These are phyloP conservation scores for Poecilia gillii DNA, from an alignment of 2,797 vertebrate genomes.

Conservation along the genomic window DNA sequence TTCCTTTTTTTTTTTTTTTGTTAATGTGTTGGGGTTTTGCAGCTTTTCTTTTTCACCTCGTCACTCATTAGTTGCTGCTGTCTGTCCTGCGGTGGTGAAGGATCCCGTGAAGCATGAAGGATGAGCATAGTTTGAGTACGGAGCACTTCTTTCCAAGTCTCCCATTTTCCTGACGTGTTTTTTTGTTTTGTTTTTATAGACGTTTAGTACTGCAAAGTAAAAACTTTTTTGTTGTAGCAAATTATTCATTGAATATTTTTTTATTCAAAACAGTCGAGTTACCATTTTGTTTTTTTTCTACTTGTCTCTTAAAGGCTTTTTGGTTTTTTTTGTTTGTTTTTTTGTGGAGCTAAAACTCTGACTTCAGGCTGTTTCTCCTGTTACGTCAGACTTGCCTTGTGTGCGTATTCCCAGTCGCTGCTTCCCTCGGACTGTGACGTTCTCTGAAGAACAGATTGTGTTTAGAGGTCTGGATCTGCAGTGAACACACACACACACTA, in stretches of 20 bases:
- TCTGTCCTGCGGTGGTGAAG: conserved; percentile 37
- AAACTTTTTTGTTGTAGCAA: conserved; percentile 16
- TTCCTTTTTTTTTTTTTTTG: conserved; percentile 74
- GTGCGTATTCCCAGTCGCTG: conserved; percentile 4
- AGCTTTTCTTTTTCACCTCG: conserved; percentile 29
- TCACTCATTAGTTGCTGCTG: conserved; percentile 81
- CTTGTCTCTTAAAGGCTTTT: conserved; percentile 29
- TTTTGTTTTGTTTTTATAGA: background rate
- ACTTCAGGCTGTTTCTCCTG: background rate
- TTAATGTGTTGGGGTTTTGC: conserved; percentile 57
- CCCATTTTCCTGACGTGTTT: conserved; percentile 7
- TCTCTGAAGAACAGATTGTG: conserved; percentile 11
- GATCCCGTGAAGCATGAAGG: conserved; percentile 40
- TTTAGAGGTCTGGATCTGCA: conserved; percentile 1
- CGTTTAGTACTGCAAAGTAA: conserved; percentile 17
- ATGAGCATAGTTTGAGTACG: conserved; percentile 28
- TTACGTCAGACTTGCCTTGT: background rate
- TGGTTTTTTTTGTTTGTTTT: background rate
- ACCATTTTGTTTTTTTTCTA: conserved; percentile 6
- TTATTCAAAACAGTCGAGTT: conserved; percentile 12
- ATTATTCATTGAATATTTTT: conserved; percentile 3
- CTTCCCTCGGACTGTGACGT: conserved; percentile 5
- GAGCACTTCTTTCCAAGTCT: conserved; percentile 40
- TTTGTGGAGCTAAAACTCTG: conserved; percentile 11
- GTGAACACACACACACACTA: background rate